A percentile compares a stretch with the other conserved stretches of the same genome.
phyloP scores from a whole-genome alignment of 35 echinoderm and acorn worm species.

The Heliocidaris erythrogramma region DNA sequence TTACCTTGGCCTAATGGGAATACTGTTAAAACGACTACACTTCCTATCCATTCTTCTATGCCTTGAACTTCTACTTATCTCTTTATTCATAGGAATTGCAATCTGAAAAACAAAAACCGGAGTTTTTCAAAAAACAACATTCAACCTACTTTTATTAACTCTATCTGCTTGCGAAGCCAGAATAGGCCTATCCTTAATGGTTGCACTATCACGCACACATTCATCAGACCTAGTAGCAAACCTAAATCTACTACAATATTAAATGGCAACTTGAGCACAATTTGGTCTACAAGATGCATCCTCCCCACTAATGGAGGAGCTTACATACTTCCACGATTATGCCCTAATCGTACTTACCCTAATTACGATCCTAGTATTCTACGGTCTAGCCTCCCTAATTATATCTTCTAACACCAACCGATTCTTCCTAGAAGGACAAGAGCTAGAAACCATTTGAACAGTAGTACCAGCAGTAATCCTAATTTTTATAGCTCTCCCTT shows the following conservation, averaged over 20 bases:
- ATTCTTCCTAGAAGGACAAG: conserved; percentile 67
- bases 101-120: background rate
- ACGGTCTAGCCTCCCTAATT: conserved; percentile 50
- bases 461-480: conserved; percentile 62
- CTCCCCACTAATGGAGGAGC: conserved; percentile 68
- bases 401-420: conserved; percentile 42
- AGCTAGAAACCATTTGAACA: conserved; percentile 71
- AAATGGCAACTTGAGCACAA: conserved; percentile 84
- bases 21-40: conserved; percentile 59
- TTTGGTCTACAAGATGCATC: conserved; percentile 79
- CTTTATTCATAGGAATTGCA: conserved; percentile 52
- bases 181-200: conserved; percentile 62
- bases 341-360: conserved; percentile 60
- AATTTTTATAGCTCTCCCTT: conserved; percentile 72
- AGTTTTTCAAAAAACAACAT: background rate
- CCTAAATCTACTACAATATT: conserved; percentile 60
- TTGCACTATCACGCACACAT: conserved; percentile 64
- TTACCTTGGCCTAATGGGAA: conserved; percentile 56
- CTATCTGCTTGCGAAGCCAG: conserved; percentile 71
- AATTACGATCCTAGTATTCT: conserved; percentile 72
- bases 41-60: conserved; percentile 55
- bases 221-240: conserved; percentile 39
- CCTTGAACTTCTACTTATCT: conserved; percentile 61
- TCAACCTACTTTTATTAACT: conserved; percentile 41
- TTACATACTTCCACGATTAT: conserved; percentile 76